A percentile compares a stretch with the other conserved stretches of the same genome.
These are phyloP conservation scores for Panthera leo DNA, from an alignment of 2,113 vertebrate genomes.

Conservation along the genomic window DNA sequence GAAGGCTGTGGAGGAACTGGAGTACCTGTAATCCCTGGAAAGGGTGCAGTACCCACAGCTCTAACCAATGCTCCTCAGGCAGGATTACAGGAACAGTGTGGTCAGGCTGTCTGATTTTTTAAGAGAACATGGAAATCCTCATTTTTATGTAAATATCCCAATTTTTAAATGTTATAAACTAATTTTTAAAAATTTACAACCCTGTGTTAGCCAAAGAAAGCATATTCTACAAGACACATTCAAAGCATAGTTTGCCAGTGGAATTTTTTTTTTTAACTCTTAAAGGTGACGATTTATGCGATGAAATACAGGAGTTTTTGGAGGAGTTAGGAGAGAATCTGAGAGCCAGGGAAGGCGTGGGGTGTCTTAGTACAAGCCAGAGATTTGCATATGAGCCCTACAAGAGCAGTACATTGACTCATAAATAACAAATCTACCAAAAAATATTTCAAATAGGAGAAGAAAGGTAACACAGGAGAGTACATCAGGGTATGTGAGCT, in stretches of 20 bases:
- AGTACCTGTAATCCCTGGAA: not conserved
- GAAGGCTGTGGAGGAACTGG: not conserved
- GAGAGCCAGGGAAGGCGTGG: not conserved
- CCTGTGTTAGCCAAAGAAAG: not conserved
- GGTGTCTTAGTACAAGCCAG: not conserved
- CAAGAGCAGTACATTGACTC: not conserved
- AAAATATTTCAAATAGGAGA: not conserved
- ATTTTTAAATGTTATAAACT: constrained; percentile 26
- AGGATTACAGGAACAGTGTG: not conserved
- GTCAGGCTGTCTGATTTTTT: not conserved
- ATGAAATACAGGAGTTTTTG: not conserved
- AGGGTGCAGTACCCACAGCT: not conserved
- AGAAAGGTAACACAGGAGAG: not conserved
- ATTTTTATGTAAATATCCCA: not conserved
- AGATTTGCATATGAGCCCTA: not conserved
- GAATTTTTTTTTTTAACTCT: not conserved
- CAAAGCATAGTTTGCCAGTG: not conserved
- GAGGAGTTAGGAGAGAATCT: not conserved
- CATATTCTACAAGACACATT: not conserved
- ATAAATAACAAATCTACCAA: not conserved
- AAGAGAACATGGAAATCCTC: not conserved
- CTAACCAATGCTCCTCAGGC: not conserved
- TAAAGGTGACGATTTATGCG: constrained; percentile 4
- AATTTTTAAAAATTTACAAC: not conserved
- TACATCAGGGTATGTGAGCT: not conserved